phyloP scores from a whole-genome alignment of 2,888 invertebrate genomes.

The Cerastis leucographa region DNA sequence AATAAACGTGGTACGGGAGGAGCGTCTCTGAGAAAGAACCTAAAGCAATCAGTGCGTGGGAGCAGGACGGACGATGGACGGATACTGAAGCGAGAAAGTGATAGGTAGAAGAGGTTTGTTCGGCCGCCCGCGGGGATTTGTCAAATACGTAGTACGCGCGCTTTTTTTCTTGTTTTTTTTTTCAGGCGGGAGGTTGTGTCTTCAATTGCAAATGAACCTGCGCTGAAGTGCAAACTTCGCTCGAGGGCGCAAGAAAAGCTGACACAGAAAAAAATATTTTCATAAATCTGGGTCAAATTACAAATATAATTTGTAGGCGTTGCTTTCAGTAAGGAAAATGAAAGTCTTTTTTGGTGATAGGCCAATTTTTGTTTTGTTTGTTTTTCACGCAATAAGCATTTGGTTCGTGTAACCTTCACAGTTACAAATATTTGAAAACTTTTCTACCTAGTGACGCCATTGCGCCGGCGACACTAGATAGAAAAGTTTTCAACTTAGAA shows the following conservation, averaged over 20 bases:
- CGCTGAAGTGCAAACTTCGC: constrained; percentile 72
- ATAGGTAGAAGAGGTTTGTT: constrained; percentile 48
- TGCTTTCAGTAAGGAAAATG: constrained; percentile 41
- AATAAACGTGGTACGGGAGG: constrained; percentile 84
- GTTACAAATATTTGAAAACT: not conserved
- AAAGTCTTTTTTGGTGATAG: not conserved
- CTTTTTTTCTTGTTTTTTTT: constrained; percentile 73
- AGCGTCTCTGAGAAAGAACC: constrained; percentile 75
- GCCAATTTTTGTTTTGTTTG: not conserved
- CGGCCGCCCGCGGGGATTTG: constrained; percentile 78
- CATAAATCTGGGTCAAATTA: constrained; percentile 65
- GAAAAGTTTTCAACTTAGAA: too few relatives aligned
- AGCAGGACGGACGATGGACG: constrained; percentile 69
- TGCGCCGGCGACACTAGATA: too few relatives aligned
- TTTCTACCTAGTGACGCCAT: not conserved
- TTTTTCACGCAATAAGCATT: not conserved
- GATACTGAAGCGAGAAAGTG: constrained; percentile 67
- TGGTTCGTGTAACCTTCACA: not conserved
- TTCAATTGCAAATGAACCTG: constrained; percentile 78
- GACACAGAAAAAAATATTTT: constrained; percentile 63
- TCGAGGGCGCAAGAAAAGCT: constrained; percentile 69
- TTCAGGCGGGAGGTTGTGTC: constrained; percentile 70
- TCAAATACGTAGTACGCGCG: constrained; percentile 75
- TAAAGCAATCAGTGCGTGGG: constrained; percentile 66
- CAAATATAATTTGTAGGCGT: constrained; percentile 51